Conservation (phyloP, 2,888 invertebrate species). For the Cheilosia pagana region DNA sequence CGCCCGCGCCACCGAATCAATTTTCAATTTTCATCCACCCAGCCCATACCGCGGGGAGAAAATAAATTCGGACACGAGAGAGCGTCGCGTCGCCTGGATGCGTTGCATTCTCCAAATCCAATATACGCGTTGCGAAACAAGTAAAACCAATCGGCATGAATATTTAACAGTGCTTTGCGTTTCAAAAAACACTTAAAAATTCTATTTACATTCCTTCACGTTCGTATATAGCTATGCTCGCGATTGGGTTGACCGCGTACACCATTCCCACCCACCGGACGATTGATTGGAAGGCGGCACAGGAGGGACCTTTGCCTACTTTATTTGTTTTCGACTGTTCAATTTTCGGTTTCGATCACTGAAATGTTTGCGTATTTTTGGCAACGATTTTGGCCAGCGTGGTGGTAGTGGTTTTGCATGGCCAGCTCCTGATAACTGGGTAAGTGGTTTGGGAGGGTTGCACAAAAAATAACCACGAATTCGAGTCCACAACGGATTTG, state of each 20-base stretch:
- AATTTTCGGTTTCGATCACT: conserved; percentile 74
- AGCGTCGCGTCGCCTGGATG: conserved; percentile 24
- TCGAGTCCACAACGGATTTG: conserved; percentile 32
- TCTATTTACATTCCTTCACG: conserved; percentile 70
- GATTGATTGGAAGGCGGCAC: conserved; percentile 42
- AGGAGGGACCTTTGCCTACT: conserved; percentile 10
- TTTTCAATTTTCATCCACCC: conserved; percentile 63
- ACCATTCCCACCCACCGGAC: neutral
- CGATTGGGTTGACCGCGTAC: neutral
- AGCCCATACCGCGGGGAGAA: neutral
- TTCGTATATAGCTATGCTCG: neutral
- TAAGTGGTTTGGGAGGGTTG: conserved; percentile 46
- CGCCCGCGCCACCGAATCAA: conserved; percentile 59
- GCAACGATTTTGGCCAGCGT: conserved; percentile 60
- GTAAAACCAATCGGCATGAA: conserved; percentile 72
- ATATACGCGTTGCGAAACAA: conserved; percentile 53
- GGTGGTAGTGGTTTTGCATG: conserved; percentile 42
- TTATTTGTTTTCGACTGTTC: conserved; percentile 73
- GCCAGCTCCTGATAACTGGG: conserved; percentile 60
- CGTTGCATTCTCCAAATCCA: conserved; percentile 40
- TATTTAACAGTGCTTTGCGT: conserved; percentile 75
- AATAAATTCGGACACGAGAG: conserved; percentile 48
- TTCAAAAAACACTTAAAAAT: conserved; percentile 75
- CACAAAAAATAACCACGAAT: conserved; percentile 46
- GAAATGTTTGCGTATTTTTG: conserved; percentile 74